These are phyloP conservation scores for Dorcus hopei DNA, from an alignment of 2,888 invertebrate species.

Conservation along the genomic window DNA sequence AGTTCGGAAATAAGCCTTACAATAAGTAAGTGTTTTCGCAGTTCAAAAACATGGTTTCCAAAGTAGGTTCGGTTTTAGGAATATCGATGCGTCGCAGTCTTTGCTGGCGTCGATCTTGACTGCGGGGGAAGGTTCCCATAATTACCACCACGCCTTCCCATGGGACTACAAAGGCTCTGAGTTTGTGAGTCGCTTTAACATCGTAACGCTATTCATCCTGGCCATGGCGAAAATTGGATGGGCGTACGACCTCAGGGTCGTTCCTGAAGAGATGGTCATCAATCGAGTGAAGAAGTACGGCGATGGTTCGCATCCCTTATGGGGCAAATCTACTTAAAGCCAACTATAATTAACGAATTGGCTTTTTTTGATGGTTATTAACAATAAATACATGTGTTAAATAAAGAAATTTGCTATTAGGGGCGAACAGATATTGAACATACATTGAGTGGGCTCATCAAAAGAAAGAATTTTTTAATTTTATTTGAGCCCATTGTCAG, in stretches of 20 bases:
- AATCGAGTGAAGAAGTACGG: constrained; percentile 70
- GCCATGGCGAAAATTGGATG: background rate
- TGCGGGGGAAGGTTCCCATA: background rate
- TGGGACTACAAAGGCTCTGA: background rate
- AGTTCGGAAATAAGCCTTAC: constrained; percentile 44
- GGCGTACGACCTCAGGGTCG: constrained; percentile 59
- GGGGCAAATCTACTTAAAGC: constrained; percentile 45
- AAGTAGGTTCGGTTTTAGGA: background rate
- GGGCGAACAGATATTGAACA: no score
- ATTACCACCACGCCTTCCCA: background rate
- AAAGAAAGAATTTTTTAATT: no score
- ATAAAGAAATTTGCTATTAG: no score
- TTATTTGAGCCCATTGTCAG: no score
- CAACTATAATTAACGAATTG: no score
- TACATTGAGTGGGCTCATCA: no score
- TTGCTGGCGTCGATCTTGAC: background rate
- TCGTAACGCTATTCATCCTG: background rate
- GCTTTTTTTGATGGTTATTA: no score
- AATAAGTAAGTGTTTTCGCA: constrained; percentile 35
- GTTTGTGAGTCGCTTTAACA: background rate
- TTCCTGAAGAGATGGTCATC: constrained; percentile 63
- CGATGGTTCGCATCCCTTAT: constrained; percentile 54
- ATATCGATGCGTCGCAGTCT: background rate
- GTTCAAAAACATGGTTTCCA: background rate
- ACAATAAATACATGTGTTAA: no score